Percentiles rank a stretch among this genome's conserved stretches.
phyloP scores from a whole-genome alignment of 2,113 vertebrate genomes.

The Otis tarda region DNA sequence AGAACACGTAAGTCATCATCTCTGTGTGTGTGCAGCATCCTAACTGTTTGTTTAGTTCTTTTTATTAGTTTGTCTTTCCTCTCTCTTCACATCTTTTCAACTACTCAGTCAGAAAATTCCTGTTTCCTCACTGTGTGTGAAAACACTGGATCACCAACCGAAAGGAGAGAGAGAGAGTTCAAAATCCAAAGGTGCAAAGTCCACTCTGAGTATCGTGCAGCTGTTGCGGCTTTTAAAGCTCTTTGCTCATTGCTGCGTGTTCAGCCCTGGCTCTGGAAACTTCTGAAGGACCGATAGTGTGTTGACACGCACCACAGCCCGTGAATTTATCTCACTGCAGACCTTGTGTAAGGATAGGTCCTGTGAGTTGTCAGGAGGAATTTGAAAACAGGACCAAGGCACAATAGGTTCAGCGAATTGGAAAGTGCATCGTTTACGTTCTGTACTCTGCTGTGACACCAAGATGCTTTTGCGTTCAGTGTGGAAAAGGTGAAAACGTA shows the following conservation, averaged over 20 bases:
- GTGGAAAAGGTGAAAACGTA: not conserved
- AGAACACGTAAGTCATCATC: constrained; percentile 85
- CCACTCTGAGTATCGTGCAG: accelerated
- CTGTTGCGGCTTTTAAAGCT: not conserved
- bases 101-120: not conserved
- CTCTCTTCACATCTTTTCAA: not conserved
- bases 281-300: not conserved
- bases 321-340: not conserved
- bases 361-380: not conserved
- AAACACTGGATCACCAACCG: not conserved
- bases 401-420: not conserved
- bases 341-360: not conserved
- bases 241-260: not conserved
- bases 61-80: not conserved
- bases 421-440: not conserved
- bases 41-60: not conserved
- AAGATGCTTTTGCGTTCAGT: not conserved
- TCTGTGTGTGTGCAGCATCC: not conserved
- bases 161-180: not conserved
- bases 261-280: not conserved
- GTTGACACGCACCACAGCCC: not conserved
- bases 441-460: not conserved
- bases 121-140: not conserved
- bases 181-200: not conserved
- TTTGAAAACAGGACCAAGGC: not conserved